phyloP scores from a whole-genome alignment of 2,113 vertebrate genomes.

The Astur gentilis region DNA sequence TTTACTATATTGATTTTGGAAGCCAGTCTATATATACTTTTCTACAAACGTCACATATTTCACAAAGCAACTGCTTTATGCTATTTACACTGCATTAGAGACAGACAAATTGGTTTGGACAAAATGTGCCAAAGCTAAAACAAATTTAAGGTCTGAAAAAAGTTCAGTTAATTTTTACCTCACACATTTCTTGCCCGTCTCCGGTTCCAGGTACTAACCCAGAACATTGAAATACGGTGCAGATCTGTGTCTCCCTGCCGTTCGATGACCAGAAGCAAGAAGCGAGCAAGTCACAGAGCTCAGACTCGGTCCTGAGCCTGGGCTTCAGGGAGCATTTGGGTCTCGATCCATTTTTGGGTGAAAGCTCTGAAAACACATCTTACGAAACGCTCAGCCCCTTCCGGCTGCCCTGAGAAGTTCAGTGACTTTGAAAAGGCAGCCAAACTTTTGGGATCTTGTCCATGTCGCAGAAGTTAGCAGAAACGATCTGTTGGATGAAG shows the following conservation, averaged over 20 bases:
- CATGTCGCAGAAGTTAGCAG: not conserved
- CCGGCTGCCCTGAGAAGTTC: not conserved
- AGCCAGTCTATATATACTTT: not conserved
- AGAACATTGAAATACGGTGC: not conserved
- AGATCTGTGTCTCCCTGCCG: not conserved
- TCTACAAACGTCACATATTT: constrained; percentile 2
- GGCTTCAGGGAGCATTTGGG: not conserved
- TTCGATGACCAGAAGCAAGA: not conserved
- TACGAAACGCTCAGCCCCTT: not conserved
- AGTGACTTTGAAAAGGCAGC: not conserved
- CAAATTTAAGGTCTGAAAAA: not conserved
- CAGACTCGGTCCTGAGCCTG: not conserved
- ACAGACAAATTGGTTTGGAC: not conserved
- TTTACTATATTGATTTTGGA: constrained; percentile 47
- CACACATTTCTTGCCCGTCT: not conserved
- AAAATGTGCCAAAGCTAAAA: not conserved
- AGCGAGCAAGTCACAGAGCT: not conserved
- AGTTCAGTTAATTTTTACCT: not conserved
- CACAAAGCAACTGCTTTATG: constrained; percentile 6
- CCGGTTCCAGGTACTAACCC: not conserved
- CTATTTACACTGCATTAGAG: not conserved
- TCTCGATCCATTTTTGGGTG: not conserved
- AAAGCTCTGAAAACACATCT: not conserved
- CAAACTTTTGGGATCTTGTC: not conserved
- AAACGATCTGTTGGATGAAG: not conserved